These are phyloP conservation scores for Carollia perspicillata DNA, from an alignment of 2,113 vertebrate genomes.

Conservation along the genomic window DNA sequence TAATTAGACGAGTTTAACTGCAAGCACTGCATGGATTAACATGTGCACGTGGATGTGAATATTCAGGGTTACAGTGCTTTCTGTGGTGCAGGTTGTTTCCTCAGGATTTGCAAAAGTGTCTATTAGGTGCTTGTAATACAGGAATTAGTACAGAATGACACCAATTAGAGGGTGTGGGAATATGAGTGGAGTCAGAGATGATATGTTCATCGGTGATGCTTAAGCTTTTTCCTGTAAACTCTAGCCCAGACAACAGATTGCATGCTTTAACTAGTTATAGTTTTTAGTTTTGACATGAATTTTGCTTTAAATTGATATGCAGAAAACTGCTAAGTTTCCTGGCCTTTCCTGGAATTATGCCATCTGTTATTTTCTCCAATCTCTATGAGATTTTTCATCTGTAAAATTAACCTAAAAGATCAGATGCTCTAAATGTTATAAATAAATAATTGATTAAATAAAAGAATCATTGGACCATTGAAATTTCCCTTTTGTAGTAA, in stretches of 20 bases:
- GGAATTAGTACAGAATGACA: conserved; percentile 68
- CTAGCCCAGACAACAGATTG: conserved; percentile 51
- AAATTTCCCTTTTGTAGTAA: conserved; percentile 42
- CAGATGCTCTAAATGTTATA: conserved; percentile 35
- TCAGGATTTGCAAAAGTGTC: conserved; percentile 46
- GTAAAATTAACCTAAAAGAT: conserved; percentile 40
- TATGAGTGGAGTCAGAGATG: conserved; percentile 48
- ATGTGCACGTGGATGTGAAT: conserved; percentile 74
- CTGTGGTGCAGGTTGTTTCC: conserved; percentile 51
- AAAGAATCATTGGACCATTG: conserved; percentile 19
- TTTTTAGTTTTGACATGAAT: conserved; percentile 32
- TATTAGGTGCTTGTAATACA: conserved; percentile 64
- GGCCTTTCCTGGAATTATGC: conserved; percentile 34
- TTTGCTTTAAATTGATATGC: conserved; percentile 43
- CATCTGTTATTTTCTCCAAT: conserved; percentile 14
- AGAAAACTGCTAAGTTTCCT: neutral
- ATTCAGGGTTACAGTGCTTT: conserved; percentile 67
- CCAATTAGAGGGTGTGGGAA: conserved; percentile 65
- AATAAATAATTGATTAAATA: conserved; percentile 49
- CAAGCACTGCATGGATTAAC: conserved; percentile 74
- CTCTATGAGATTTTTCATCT: conserved; percentile 44
- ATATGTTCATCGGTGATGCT: conserved; percentile 31
- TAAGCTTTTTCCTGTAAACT: conserved; percentile 45
- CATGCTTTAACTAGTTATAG: conserved; percentile 32
- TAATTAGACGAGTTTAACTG: conserved; percentile 69